These are phyloP conservation scores for Scaptomyza pallida DNA, from an alignment of 1,140 invertebrate species.

Conservation along the genomic window DNA sequence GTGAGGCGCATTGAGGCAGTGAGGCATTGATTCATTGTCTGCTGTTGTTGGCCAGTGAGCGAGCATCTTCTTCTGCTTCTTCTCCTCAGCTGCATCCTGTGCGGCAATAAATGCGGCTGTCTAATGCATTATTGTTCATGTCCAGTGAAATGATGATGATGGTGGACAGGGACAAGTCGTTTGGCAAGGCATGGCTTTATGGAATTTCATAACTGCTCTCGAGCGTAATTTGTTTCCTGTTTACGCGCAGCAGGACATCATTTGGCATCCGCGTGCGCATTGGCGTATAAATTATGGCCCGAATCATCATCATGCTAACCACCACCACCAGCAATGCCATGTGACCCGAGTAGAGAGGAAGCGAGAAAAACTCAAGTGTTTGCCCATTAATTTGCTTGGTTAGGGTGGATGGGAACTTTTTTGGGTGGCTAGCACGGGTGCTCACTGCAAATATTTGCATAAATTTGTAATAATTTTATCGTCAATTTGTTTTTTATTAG, in stretches of 20 bases:
- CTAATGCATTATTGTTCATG: slow-evolving; percentile 81
- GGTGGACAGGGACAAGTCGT: slow-evolving; percentile 24
- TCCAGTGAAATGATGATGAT: slow-evolving; percentile 65
- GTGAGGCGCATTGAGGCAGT: slow-evolving; percentile 18
- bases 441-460: slow-evolving; percentile 76
- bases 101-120: slow-evolving; percentile 50
- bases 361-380: slow-evolving; percentile 56
- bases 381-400: slow-evolving; percentile 77
- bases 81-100: slow-evolving; percentile 34
- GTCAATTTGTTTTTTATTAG: slow-evolving; percentile 82
- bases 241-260: slow-evolving; percentile 81
- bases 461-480: slow-evolving; percentile 83
- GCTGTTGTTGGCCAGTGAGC: slow-evolving; percentile 14
- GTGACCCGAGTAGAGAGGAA: slow-evolving; percentile 10
- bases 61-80: slow-evolving; percentile 22
- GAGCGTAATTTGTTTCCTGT: slow-evolving; percentile 82
- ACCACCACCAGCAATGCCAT: slow-evolving; percentile 17
- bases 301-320: slow-evolving; percentile 59
- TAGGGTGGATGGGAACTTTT: slow-evolving; percentile 49
- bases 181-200: slow-evolving; percentile 49
- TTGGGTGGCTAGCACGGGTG: slow-evolving; percentile 16
- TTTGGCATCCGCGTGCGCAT: slow-evolving; percentile 72
- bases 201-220: slow-evolving; percentile 81
- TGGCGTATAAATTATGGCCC: slow-evolving; percentile 80
- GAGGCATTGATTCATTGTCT: slow-evolving; percentile 43